Conservation (phyloP, 2,797 vertebrate genomes). For the Cryptoblepharus egeriae region DNA sequence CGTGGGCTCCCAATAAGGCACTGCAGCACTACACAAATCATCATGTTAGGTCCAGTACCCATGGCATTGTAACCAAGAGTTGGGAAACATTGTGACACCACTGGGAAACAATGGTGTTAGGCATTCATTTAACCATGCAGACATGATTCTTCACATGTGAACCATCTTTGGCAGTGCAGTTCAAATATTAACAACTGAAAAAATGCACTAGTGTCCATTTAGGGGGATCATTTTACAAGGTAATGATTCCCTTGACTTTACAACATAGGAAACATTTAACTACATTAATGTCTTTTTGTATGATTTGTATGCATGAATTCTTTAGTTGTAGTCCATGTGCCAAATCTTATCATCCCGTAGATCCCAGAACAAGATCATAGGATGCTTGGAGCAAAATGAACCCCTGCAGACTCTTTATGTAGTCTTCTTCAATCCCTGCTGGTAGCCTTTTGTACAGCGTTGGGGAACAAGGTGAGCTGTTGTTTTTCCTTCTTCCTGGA, state of each 20-base stretch:
- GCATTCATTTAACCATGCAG: constrained; percentile 40
- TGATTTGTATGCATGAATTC: not conserved
- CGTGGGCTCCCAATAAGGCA: no score
- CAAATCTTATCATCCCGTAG: constrained; percentile 8
- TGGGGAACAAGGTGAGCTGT: constrained; percentile 15
- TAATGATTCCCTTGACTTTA: not conserved
- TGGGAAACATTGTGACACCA: no score
- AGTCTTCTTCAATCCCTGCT: not conserved
- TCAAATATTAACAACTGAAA: not conserved
- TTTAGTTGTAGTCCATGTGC: constrained; percentile 39
- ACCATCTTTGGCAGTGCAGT: not conserved
- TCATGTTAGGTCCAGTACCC: no score
- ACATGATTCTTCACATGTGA: not conserved
- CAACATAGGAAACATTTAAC: not conserved
- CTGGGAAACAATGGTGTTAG: not conserved
- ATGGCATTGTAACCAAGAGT: no score
- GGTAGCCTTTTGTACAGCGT: constrained; percentile 10
- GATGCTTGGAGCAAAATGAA: constrained; percentile 25
- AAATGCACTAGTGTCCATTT: not conserved
- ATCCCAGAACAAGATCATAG: not conserved
- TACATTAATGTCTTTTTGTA: not conserved
- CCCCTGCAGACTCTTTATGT: constrained; percentile 20
- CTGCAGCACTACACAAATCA: no score
- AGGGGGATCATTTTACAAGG: not conserved
- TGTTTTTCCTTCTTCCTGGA: constrained; percentile 22